These are phyloP conservation scores for Mormoops blainvillei DNA, from an alignment of 2,113 vertebrate genomes.

Conservation along the genomic window DNA sequence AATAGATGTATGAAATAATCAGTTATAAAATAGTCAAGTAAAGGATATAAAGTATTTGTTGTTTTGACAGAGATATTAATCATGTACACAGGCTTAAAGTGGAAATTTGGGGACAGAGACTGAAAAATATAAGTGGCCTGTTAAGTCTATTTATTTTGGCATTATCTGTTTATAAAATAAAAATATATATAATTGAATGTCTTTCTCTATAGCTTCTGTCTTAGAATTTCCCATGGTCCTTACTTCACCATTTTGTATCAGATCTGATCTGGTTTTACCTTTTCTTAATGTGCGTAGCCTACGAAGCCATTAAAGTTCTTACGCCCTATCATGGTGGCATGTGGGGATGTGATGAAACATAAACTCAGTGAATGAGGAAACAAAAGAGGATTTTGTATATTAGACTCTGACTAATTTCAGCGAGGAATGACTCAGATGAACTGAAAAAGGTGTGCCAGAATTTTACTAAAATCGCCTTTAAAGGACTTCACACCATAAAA, in stretches of 20 bases:
- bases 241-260: not conserved
- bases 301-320: not conserved
- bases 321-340: not conserved
- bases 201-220: not conserved
- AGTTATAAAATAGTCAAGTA: not conserved
- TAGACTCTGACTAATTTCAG: not conserved
- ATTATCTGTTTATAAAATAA: not conserved
- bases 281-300: not conserved
- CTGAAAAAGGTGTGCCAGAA: not conserved
- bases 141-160: not conserved
- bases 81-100: not conserved
- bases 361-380: not conserved
- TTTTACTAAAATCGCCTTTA: not conserved
- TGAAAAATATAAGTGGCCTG: not conserved
- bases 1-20: not conserved
- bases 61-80: not conserved
- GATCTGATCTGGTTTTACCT: not conserved
- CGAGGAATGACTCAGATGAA: not conserved
- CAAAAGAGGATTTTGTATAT: not conserved
- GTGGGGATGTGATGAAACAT: not conserved
- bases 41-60: not conserved
- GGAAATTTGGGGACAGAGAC: not conserved
- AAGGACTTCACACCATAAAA: not conserved
- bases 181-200: not conserved
- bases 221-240: not conserved